Evolutionary conservation across 2,797 vertebrate species (phyloP), one percentile per base, ranked within the genome.

Genomic region (Onychomys torridus): DNA sequence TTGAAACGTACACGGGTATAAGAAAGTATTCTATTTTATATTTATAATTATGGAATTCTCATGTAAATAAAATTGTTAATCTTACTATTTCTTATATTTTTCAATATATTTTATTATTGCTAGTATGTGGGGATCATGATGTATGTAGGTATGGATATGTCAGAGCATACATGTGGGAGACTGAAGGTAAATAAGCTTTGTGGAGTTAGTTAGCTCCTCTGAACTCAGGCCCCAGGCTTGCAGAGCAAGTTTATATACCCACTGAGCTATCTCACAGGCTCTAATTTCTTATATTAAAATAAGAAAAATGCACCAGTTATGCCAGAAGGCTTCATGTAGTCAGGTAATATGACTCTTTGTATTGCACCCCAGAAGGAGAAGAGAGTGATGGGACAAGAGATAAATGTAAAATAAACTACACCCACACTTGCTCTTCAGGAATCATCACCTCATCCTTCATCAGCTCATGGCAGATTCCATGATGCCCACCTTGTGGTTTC

Each of bases 11-110:
- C 2, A 19, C 25, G 2, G 49, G 21, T 55, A 71, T 83, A 57
- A 27, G 16, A 87, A 76, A 2, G 12, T 43, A 69, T 43, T 23
- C 19, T 71, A 55, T 40, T 77, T 76, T 77, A 25, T 19, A 69
- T 71, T 81, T 94, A 57, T 3, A 86, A 14, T 61, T 90, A 76
- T 95, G 12, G 89, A 93, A 78, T 86, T 63, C 13, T 5, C 71
- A 11, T 46, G 69, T 78, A 67, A 79, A 63, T 40, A 93, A 5
- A 17, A 32, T 16, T n/a, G 2, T 4, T 65, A 49, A 13, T 43
- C n/a, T 52, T 65, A 65, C 21, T 84, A 21, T 85, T 46, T 32
- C 61, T 65, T 83, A 17, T 46, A 43, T 43, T 63, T 59, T 61
- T 83, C 37, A 40, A 83, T 40, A 21, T 63, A 32, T 83, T 32